These are phyloP conservation scores for Scaptomyza cyrtandrae DNA, from an alignment of 2,888 invertebrate genomes.

Conservation along the genomic window DNA sequence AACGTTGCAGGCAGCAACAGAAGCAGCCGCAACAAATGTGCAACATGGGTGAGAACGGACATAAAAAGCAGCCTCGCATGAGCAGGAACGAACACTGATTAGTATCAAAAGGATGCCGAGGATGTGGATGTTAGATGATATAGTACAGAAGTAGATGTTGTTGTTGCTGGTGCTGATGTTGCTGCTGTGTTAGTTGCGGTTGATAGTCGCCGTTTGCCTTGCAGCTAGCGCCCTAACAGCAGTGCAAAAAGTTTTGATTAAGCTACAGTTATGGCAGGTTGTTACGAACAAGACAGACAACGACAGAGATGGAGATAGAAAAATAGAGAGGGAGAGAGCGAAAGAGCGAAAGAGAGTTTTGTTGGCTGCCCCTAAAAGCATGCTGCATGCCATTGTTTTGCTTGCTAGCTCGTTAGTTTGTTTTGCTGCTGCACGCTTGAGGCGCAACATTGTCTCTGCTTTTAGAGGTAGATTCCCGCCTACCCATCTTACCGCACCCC, in stretches of 20 bases:
- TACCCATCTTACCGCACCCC: neutral
- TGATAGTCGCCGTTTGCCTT: conserved; percentile 64
- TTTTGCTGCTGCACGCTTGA: conserved; percentile 60
- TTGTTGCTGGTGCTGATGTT: conserved; percentile 3
- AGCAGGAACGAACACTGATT: conserved; percentile 64
- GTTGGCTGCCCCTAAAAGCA: conserved; percentile 38
- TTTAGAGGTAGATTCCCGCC: conserved; percentile 19
- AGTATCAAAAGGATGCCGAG: conserved; percentile 65
- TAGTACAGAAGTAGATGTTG: conserved; percentile 24
- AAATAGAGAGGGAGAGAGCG: neutral
- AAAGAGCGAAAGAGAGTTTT: neutral
- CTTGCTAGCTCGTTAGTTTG: conserved; percentile 75
- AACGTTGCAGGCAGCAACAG: conserved; percentile 13
- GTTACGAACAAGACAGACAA: conserved; percentile 46
- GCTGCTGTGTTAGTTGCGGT: conserved; percentile 49
- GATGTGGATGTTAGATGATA: conserved; percentile 38
- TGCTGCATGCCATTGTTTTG: conserved; percentile 72
- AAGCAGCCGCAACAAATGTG: conserved; percentile 54
- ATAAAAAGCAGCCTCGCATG: conserved; percentile 63
- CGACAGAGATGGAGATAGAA: neutral
- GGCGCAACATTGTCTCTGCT: conserved; percentile 63
- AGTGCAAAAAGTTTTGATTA: conserved; percentile 83
- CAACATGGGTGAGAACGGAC: conserved; percentile 45
- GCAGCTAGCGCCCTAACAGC: conserved; percentile 55
- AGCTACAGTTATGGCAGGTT: conserved; percentile 82